Conservation (phyloP, 2,797 vertebrate genomes). For the Acestrorhynchus altus region DNA sequence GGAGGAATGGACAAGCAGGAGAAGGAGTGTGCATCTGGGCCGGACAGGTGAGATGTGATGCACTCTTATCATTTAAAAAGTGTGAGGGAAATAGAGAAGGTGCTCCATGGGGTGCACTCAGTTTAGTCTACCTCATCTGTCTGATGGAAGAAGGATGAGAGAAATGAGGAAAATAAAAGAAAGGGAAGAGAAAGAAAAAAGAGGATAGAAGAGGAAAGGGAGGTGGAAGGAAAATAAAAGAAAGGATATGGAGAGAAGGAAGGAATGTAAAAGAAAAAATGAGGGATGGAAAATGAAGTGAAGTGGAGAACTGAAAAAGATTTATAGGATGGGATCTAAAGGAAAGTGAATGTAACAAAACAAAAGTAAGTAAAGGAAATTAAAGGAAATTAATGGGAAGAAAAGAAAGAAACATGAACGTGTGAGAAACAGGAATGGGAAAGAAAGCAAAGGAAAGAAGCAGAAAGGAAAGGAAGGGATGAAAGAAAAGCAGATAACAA, state of each 20-base stretch:
- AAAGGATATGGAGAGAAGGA: too few relatives aligned
- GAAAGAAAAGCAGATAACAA: neutral
- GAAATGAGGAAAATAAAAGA: neutral
- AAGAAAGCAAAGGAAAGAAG: neutral
- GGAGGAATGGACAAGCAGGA: neutral
- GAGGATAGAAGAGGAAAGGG: neutral
- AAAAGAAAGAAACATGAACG: neutral
- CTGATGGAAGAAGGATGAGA: neutral
- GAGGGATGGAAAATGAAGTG: neutral
- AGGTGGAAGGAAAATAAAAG: too few relatives aligned
- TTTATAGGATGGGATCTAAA: too few relatives aligned
- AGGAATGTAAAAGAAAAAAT: neutral
- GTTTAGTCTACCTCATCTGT: neutral
- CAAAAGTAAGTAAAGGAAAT: neutral
- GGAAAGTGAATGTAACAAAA: too few relatives aligned
- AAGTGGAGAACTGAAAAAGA: too few relatives aligned
- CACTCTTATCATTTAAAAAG: neutral
- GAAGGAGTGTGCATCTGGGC: neutral
- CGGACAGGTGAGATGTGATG: neutral
- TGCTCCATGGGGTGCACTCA: neutral
- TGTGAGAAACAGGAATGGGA: neutral
- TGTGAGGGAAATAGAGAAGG: neutral
- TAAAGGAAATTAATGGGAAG: too few relatives aligned
- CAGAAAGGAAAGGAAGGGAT: too few relatives aligned
- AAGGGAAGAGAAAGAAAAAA: neutral